A percentile compares a stretch with the other conserved stretches of the same genome.
These are phyloP conservation scores for Vidua chalybeata DNA, from an alignment of 2,113 vertebrate genomes.

Conservation along the genomic window DNA sequence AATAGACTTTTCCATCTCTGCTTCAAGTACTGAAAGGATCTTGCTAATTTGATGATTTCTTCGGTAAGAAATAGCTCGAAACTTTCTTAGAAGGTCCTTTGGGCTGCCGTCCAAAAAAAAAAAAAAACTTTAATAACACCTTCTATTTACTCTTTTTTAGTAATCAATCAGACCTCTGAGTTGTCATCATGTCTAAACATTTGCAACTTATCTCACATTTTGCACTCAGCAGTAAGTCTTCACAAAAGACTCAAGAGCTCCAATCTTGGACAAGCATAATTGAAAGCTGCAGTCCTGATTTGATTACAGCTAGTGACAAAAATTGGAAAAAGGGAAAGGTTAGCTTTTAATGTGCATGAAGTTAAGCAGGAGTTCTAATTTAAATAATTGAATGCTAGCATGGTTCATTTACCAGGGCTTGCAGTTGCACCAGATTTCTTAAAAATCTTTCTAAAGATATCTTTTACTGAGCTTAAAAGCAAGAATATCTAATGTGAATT, in stretches of 20 bases:
- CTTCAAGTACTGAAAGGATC: not conserved
- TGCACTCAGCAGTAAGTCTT: conserved; percentile 37
- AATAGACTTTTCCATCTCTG: not conserved
- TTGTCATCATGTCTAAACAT: conserved; percentile 42
- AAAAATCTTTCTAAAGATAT: not conserved
- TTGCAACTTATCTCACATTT: conserved; percentile 45
- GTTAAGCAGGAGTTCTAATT: conserved; percentile 13
- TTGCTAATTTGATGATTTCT: not conserved
- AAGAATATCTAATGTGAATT: not conserved
- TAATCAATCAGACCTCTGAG: conserved; percentile 40
- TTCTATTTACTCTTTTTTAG: conserved; percentile 35
- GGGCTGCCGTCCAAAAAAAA: not conserved
- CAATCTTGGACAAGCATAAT: conserved; percentile 21
- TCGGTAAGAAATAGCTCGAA: conserved; percentile 5
- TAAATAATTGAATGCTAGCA: not conserved
- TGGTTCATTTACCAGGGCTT: not conserved
- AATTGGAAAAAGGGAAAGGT: not conserved
- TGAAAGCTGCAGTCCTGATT: not conserved
- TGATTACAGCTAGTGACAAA: conserved; percentile 19
- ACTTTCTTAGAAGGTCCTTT: conserved; percentile 20
- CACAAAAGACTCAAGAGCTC: conserved; percentile 34
- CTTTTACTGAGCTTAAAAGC: conserved; percentile 33
- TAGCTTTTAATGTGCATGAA: not conserved
- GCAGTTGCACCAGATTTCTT: not conserved
- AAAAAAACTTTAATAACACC: conserved; percentile 44